Percentiles rank a stretch among this genome's conserved stretches.
Conservation (phyloP, 2,113 vertebrate species). For the Pseudopodoces humilis region DNA sequence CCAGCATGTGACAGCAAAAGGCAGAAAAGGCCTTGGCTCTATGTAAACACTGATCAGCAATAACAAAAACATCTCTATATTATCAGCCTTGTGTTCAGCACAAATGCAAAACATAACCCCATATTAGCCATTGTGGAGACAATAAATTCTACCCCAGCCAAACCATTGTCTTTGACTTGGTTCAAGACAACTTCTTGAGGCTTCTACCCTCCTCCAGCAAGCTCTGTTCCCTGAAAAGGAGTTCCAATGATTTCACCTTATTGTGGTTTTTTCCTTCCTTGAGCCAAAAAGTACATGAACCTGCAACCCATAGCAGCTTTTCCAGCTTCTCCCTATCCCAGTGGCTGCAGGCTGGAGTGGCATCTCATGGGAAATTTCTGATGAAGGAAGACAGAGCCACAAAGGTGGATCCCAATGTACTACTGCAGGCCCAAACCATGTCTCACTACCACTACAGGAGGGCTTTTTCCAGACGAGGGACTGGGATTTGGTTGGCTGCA, state of each 20-base stretch:
- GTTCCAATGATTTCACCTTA: neutral
- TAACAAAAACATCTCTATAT: neutral
- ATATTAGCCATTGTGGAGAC: neutral
- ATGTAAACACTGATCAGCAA: neutral
- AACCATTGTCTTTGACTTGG: neutral
- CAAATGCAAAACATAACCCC: neutral
- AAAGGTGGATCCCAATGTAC: neutral
- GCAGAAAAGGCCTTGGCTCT: neutral
- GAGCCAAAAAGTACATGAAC: neutral
- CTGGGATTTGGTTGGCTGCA: neutral
- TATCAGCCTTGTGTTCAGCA: neutral
- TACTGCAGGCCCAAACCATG: rapidly evolving
- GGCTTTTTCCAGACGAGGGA: neutral
- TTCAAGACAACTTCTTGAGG: neutral
- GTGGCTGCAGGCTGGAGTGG: neutral
- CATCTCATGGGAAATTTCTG: neutral
- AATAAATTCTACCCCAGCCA: neutral
- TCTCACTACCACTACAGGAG: neutral
- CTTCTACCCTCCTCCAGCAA: neutral
- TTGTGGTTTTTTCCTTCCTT: neutral
- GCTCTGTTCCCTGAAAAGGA: neutral
- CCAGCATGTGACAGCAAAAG: neutral
- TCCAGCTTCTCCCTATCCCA: neutral
- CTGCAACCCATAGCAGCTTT: neutral
- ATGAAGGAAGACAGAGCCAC: neutral